Base-by-base conservation (phyloP, 2,888 invertebrate species). In the Podotricha telesiphe region DNA sequence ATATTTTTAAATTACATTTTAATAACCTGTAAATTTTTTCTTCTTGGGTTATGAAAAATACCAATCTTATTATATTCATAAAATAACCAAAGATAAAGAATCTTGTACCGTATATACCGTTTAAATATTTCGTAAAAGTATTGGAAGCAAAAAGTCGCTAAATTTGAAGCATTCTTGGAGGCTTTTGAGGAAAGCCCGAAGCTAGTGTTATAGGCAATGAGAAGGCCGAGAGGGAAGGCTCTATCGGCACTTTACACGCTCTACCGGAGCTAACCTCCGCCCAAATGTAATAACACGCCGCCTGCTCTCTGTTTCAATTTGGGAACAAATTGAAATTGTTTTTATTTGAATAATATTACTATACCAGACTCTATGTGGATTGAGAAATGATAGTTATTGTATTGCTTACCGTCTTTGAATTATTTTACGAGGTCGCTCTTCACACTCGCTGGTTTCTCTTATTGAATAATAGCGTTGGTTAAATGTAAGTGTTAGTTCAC, bases 241-340 rank as follows among this genome's bases (percentile, higher is more conserved):
- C 87, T 91, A 93, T 88, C 83, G 89, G 83, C 91, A 91, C 86
- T 92, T 92, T 89, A 89, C 93, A 93, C 92, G 91, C 90, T 91
- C 89, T 90, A 84, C 86, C 88, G 89, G 80, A 81, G 86, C 88
- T 90, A 91, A 92, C 91, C 90, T 91, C 87, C 89, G 87, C 92
- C 89, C 91, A 87, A 87, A 88, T 84, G 91, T 89, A 93, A 93
- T 93, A 93, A 89, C 89, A 86, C 82, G 87, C 86, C 87, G 88
- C 85, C 88, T 85, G 90, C 85, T 89, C 91, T 90, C 93, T 90
- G 90, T 92, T 93, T 93, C 93, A 93, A 93, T 93, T 93, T 93
- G 86, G 87, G 83, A 87, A 88, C 93, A 93, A 93, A 93, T 93
- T 93, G 93, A 92, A 93, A 93, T 93, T 89, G 93, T 91, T 90